These are phyloP conservation scores for Malurus melanocephalus DNA, from an alignment of 2,113 vertebrate genomes.

Conservation along the genomic window DNA sequence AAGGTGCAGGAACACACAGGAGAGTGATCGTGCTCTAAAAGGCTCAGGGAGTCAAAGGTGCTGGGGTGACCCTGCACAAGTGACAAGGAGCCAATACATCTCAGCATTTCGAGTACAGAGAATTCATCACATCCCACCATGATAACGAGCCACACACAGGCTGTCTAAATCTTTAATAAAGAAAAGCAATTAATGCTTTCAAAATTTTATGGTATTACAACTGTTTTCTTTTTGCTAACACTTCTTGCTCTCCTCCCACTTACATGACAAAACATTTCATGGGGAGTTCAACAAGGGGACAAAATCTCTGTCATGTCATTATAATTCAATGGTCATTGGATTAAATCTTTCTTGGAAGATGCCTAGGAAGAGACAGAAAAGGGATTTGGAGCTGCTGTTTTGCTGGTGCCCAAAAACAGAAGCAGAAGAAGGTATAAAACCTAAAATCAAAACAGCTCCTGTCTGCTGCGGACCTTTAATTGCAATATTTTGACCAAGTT, in stretches of 20 bases:
- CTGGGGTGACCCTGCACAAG: background rate
- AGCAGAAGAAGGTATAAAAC: background rate
- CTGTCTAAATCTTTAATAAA: background rate
- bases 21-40: background rate
- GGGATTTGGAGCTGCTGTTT: background rate
- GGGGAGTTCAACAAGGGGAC: background rate
- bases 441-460: background rate
- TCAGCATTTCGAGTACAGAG: background rate
- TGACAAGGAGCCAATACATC: background rate
- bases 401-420: background rate
- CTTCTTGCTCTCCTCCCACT: background rate
- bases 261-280: background rate
- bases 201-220: background rate
- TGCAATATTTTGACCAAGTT: background rate
- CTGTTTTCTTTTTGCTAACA: background rate
- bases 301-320: background rate
- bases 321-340: background rate
- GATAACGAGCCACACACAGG: background rate
- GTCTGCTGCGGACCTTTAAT: background rate
- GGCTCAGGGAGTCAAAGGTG: background rate
- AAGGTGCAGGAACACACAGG: background rate
- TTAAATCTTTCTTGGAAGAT: background rate
- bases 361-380: background rate
- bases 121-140: background rate
- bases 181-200: background rate